Evolutionary conservation across 1,140 invertebrate species (phyloP).

Genomic region (Megathymus violae): DNA sequence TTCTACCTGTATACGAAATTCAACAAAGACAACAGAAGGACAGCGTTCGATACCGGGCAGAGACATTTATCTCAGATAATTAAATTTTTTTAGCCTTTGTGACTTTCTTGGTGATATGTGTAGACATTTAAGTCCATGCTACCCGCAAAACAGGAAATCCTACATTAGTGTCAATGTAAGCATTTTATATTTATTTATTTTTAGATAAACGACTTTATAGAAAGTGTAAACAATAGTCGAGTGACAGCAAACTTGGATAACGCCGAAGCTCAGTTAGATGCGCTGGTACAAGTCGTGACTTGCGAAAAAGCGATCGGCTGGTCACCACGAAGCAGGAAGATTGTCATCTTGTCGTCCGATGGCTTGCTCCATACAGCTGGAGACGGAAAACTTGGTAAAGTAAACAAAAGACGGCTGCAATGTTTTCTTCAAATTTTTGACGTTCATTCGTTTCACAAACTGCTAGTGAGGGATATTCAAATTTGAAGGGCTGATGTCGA

Average conservation of each 20-base stretch:
- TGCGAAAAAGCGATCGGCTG: slow-evolving; percentile 90
- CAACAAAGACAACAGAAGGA: too few species aligned
- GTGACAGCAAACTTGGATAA: slow-evolving; percentile 99
- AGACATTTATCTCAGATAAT: slow-evolving; percentile 3
- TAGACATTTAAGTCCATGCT: background rate
- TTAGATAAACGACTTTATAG: slow-evolving; percentile 80
- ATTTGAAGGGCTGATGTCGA: too few species aligned
- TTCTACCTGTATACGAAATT: too few species aligned
- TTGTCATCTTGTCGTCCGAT: slow-evolving; percentile 86
- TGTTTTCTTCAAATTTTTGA: background rate
- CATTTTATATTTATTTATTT: slow-evolving; percentile 4
- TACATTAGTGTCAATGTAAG: too few species aligned
- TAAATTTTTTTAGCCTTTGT: background rate
- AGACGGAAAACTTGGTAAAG: slow-evolving; percentile 85
- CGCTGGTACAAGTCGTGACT: slow-evolving; percentile 98
- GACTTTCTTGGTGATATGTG: too few species aligned
- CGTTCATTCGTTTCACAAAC: too few species aligned
- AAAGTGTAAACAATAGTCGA: slow-evolving; percentile 76
- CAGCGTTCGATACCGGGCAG: too few species aligned
- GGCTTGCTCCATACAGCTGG: slow-evolving; percentile 87
- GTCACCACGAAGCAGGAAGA: slow-evolving; percentile 84
- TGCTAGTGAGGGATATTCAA: too few species aligned
- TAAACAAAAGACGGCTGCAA: too few species aligned
- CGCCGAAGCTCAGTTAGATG: slow-evolving; percentile 98
- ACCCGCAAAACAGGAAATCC: background rate